Evolutionary conservation across 1,140 invertebrate species (phyloP), one percentile per base, ranked within the genome.

Genomic region (Cherax quadricarinatus): DNA sequence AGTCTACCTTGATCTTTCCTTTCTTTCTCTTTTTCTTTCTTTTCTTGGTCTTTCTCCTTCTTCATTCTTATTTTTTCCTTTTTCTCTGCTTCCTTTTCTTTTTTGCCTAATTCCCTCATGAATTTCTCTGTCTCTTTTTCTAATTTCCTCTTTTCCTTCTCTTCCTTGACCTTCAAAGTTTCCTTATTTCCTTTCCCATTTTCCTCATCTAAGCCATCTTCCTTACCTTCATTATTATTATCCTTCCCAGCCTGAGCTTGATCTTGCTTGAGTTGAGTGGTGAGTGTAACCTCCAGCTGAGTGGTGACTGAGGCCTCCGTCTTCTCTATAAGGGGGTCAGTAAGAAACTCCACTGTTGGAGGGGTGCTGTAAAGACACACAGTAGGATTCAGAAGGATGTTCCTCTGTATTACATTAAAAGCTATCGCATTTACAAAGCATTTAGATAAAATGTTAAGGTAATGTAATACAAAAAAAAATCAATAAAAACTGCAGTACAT

Each of bases 81-180:
- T 57, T 90, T 88, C 24, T 93, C 81, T 18, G 30, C 66, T 75
- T 91, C 81, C 24, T 78, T 84, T 62, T 91, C 86, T 41, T 88
- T 90, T 70, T 85, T 70, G 57, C 78, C 86, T 18, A 88, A 21
- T 53, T 91, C 86, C 70, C 85, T 93, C 80, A 57, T 12, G 51
- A 84, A 60, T 73, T 84, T 84, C 62, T 82, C 73, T 51, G 30
- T 62, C 62, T 91, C 89, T 49, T 79, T 91, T 41, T 60, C 70
- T 41, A 78, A n/a, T 18, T 86, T 81, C 75, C 66, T 86, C 70
- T 86, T 91, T 53, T 91, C 84, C 30, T 82, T 66, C 49, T 91
- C 73, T 30, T 91, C 78, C 24, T 87, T 85, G 30, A 49, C 85
- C 41, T 82, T 91, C 12, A 66, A 24, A 24, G 75, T 89, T 24